These are phyloP conservation scores for Chelonus insularis DNA, from an alignment of 1,140 invertebrate species.

Conservation along the genomic window DNA sequence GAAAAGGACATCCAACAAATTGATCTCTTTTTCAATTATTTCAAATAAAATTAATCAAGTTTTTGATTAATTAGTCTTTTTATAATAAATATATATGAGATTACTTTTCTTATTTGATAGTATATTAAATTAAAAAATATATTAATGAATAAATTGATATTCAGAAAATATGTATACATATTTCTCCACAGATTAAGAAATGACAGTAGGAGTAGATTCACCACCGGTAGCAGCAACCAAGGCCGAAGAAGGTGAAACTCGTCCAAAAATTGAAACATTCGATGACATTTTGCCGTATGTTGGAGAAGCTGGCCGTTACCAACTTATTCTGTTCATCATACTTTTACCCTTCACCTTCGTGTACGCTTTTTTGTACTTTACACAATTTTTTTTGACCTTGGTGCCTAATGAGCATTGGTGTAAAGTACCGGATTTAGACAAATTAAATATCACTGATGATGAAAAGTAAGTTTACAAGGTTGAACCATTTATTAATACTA, in stretches of 20 bases:
- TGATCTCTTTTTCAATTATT: too few relatives aligned
- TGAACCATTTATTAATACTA: neutral
- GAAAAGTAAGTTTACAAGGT: constrained; percentile 46
- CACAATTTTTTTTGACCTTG: constrained; percentile 82
- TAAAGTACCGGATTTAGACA: constrained; percentile 67
- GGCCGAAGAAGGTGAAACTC: constrained; percentile 45
- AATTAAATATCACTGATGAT: constrained; percentile 49
- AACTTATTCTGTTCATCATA: constrained; percentile 81
- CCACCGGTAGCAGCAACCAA: constrained; percentile 43
- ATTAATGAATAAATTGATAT: too few relatives aligned
- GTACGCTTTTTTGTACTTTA: constrained; percentile 84
- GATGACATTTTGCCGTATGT: constrained; percentile 83
- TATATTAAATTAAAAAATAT: too few relatives aligned
- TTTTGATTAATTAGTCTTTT: too few relatives aligned
- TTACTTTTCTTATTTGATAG: too few relatives aligned
- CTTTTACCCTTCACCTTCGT: constrained; percentile 85
- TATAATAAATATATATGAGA: too few relatives aligned
- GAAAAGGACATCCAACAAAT: too few relatives aligned
- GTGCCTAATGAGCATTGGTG: constrained; percentile 81
- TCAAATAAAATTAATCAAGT: too few relatives aligned
- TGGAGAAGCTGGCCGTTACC: constrained; percentile 87
- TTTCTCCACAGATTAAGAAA: too few relatives aligned
- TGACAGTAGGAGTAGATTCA: too few relatives aligned
- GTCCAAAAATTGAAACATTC: constrained; percentile 67
- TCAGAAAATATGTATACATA: too few relatives aligned